Base-by-base conservation (phyloP, 2,113 vertebrate genomes). In the Lamprotornis superbus region DNA sequence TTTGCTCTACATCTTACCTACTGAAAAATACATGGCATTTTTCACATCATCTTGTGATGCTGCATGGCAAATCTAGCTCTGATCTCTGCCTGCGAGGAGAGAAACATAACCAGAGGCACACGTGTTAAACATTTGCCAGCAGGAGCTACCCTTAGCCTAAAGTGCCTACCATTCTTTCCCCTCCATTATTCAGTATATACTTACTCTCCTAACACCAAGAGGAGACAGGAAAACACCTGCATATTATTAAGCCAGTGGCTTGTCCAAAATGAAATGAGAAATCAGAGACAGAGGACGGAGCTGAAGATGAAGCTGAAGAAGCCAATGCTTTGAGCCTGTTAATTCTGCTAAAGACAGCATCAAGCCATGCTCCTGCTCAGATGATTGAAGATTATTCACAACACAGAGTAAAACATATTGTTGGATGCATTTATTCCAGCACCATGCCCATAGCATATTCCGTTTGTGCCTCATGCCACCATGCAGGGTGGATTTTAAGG, bases 21-120 rank as follows among this genome's bases (percentile, higher is more conserved):
- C 80, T 92, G 87, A 96, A 97, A 97, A 93, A 92, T 90, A 87
- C 85, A 96, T 90, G 92, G 60, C 52, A 49, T 53, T 83, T 95
- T 64, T 69, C 40, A 17, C 27, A 64, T 59, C 55, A 46, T 42
- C 56, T 79, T 78, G 46, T 71, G 76, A 93, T 61, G n/a, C 49
- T 0, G 10, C n/a, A 12, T 84, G 40, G 88, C 64, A 96, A 90
- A 78, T 21, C 79, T 37, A 68, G 64, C 83, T 96, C 68, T 86
- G 94, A 86, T 90, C 64, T 83, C 82, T 87, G 68, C 18, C 9
- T 59, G 75, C 5, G 52, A 70, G 37, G 50, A 91, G 7, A 59
- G 13, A 90, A 30, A 74, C 44, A n/a, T 25, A 90, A 95, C 63
- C 64, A 87, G 79, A 83, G 71, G 78, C 46, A 73, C 67, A 70